Evolutionary conservation across 2,113 vertebrate species (phyloP).

Genomic region (Neopipo cinnamomea): DNA sequence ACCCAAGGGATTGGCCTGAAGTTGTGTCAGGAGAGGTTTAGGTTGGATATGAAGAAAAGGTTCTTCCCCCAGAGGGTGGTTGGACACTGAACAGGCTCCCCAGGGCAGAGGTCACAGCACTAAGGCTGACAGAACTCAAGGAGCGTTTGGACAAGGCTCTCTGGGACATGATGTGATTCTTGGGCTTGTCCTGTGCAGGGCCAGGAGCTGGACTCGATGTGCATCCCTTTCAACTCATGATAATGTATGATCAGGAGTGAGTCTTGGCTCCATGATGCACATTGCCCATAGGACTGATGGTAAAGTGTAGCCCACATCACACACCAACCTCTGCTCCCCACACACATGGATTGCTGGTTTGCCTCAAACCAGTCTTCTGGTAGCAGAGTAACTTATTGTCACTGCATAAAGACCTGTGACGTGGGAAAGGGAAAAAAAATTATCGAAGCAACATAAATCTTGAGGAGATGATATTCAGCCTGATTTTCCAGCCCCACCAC

Average conservation of each 20-base stretch:
- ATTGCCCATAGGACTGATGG: neutral
- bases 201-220: neutral
- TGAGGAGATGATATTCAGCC: neutral
- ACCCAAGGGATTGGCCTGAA: neutral
- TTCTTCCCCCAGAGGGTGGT: fast-evolving
- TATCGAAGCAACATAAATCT: neutral
- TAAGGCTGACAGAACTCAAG: neutral
- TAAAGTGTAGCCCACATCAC: neutral
- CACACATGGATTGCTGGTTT: neutral
- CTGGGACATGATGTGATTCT: neutral
- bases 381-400: neutral
- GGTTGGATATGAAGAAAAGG: neutral
- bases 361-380: neutral
- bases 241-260: neutral
- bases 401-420: neutral
- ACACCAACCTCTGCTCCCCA: neutral
- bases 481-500: neutral
- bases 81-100: neutral
- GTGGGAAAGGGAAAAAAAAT: too few relatives aligned
- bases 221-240: neutral
- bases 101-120: neutral
- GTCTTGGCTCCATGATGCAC: neutral
- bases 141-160: neutral
- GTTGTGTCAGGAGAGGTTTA: neutral
- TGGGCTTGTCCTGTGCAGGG: neutral